Percentiles rank a stretch among this genome's conserved stretches.
Evolutionary conservation across 2,797 vertebrate species (phyloP).

Genomic region (Neosalanx taihuensis): DNA sequence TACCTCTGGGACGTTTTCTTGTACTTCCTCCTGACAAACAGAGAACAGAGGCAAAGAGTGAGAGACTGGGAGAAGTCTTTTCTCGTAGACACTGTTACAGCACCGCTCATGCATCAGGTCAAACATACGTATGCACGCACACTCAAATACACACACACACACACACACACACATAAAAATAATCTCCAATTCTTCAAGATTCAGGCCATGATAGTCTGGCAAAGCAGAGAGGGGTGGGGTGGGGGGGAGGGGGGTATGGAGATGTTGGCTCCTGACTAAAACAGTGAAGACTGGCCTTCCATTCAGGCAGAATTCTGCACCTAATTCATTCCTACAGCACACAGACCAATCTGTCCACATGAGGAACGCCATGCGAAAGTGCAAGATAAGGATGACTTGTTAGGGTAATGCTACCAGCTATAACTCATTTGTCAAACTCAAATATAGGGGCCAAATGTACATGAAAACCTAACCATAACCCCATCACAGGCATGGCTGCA

Average conservation of each 20-base stretch:
- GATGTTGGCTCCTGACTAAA: background rate
- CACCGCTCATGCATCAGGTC: background rate
- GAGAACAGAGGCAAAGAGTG: conserved; percentile 52
- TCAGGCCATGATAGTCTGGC: conserved; percentile 27
- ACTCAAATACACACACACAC: conserved; percentile 20
- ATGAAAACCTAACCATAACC: too few species aligned
- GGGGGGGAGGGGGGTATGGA: background rate
- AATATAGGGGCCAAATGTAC: too few species aligned
- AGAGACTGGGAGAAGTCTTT: conserved; percentile 18
- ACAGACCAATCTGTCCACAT: conserved; percentile 46
- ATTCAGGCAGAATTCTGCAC: conserved; percentile 63
- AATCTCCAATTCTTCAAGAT: conserved; percentile 2
- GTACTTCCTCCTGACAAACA: conserved; percentile 89
- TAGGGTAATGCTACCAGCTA: too few species aligned
- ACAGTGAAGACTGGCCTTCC: conserved; percentile 57
- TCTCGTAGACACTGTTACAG: background rate
- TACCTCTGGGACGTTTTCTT: conserved; percentile 99
- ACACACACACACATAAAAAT: conserved; percentile 11
- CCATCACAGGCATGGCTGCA: too few species aligned
- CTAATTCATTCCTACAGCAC: conserved; percentile 56
- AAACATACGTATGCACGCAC: conserved; percentile 13
- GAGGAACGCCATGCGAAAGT: conserved; percentile 38
- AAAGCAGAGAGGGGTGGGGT: conserved; percentile 20
- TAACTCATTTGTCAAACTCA: too few species aligned
- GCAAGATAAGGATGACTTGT: conserved; percentile 48